Conservation (phyloP, 2,888 invertebrate species). For the Myathropa florea region DNA sequence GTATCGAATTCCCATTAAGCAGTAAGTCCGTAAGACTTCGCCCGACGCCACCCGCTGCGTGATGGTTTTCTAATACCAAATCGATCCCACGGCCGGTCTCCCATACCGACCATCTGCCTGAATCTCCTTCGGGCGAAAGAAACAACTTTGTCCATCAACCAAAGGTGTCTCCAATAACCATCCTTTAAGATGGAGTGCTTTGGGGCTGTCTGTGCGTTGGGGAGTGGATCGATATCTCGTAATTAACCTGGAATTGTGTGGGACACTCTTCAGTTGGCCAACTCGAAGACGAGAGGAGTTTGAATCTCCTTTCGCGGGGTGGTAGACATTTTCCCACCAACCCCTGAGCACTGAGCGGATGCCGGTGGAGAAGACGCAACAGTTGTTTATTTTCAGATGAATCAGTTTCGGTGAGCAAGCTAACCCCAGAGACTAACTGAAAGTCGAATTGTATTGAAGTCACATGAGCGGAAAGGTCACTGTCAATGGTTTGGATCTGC, state of each 20-base stretch:
- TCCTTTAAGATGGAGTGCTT: neutral
- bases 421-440: too few relatives aligned
- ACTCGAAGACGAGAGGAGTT: neutral
- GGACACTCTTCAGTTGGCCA: neutral
- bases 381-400: too few relatives aligned
- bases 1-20: too few relatives aligned
- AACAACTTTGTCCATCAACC: slow-evolving; percentile 50
- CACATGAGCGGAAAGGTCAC: neutral
- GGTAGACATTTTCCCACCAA: too few relatives aligned
- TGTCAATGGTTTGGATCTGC: neutral
- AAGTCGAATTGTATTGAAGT: neutral
- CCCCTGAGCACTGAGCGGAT: too few relatives aligned
- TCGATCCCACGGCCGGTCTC: too few relatives aligned
- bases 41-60: too few relatives aligned
- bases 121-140: slow-evolving; percentile 12
- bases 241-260: slow-evolving; percentile 46
- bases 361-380: too few relatives aligned
- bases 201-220: neutral
- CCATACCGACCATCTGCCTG: neutral
- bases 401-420: too few relatives aligned
- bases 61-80: slow-evolving; percentile 8
- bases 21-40: too few relatives aligned
- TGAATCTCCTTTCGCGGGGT: too few relatives aligned
- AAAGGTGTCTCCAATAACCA: slow-evolving; percentile 51
- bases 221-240: slow-evolving; percentile 54